Percentiles rank a stretch among this genome's conserved stretches.
Evolutionary conservation across 53 echinoderm and acorn worm genomes (phyloP).

Genomic region (Echinometra lucunter): DNA sequence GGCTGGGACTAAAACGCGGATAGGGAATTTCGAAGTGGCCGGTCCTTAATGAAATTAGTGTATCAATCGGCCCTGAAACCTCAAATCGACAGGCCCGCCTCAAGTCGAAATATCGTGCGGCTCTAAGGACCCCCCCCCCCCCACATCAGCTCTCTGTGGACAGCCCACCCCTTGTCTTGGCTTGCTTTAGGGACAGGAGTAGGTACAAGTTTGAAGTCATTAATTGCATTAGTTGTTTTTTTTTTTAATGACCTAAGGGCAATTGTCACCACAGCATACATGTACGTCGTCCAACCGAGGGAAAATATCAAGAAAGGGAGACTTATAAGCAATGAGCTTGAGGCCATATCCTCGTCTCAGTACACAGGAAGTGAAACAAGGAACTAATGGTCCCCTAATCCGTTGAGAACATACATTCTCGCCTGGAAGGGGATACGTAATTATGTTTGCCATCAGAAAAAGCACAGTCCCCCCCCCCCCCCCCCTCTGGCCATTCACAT

Average conservation of each 20-base stretch:
- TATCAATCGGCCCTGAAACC: too few relatives aligned
- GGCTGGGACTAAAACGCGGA: too few relatives aligned
- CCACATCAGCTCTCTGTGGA: too few relatives aligned
- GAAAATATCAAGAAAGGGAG: not conserved
- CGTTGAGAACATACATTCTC: not conserved
- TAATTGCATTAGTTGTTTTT: not conserved
- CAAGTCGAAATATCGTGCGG: too few relatives aligned
- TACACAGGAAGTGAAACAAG: not conserved
- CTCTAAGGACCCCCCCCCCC: too few relatives aligned
- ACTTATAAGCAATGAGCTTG: too few relatives aligned
- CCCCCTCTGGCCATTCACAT: too few relatives aligned
- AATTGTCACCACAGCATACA: not conserved
- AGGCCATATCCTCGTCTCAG: not conserved
- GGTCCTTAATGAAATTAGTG: too few relatives aligned
- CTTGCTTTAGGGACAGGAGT: not conserved
- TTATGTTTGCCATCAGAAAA: not conserved
- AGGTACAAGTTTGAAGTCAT: not conserved
- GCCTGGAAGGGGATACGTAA: not conserved
- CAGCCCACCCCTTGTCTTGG: too few relatives aligned
- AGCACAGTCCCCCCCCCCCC: not conserved
- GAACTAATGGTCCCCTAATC: not conserved
- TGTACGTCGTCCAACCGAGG: not conserved
- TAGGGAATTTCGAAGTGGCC: too few relatives aligned
- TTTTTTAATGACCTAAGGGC: not conserved
- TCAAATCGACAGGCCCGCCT: too few relatives aligned